phyloP scores from a whole-genome alignment of 2,797 vertebrate genomes.

The Mormyrops attenuatus region DNA sequence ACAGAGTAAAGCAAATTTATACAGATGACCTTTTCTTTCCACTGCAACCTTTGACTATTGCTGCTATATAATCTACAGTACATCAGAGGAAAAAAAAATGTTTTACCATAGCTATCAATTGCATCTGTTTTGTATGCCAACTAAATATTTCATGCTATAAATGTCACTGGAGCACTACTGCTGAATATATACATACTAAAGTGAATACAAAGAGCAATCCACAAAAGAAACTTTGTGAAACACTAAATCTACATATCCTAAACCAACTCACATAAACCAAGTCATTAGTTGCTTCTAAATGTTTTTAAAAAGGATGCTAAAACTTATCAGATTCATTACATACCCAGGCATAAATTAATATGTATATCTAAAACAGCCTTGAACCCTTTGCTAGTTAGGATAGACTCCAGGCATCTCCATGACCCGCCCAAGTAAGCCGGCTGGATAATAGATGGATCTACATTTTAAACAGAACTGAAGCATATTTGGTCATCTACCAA shows the following conservation, averaged over 20 bases:
- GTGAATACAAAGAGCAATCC: background rate
- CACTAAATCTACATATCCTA: background rate
- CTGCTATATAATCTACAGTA: background rate
- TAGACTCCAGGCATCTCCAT: background rate
- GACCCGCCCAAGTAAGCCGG: background rate
- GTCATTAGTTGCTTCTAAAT: background rate
- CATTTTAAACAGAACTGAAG: background rate
- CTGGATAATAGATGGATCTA: background rate
- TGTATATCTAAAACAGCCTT: background rate
- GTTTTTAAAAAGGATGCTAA: background rate
- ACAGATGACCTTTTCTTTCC: background rate
- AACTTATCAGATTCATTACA: background rate
- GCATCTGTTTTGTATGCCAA: constrained; percentile 8
- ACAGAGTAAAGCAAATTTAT: background rate
- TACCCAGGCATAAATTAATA: background rate
- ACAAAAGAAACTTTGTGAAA: background rate
- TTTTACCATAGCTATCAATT: background rate
- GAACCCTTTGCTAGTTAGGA: background rate
- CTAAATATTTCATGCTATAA: background rate
- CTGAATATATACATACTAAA: background rate
- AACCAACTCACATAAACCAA: background rate
- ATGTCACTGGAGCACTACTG: constrained; percentile 2
- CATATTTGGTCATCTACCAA: constrained; percentile 19
- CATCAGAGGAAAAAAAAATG: background rate
- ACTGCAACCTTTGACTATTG: background rate